Percentiles rank a stretch among this genome's conserved stretches.
Conservation (phyloP, 1,140 invertebrate genomes). For the Dreissena polymorpha region DNA sequence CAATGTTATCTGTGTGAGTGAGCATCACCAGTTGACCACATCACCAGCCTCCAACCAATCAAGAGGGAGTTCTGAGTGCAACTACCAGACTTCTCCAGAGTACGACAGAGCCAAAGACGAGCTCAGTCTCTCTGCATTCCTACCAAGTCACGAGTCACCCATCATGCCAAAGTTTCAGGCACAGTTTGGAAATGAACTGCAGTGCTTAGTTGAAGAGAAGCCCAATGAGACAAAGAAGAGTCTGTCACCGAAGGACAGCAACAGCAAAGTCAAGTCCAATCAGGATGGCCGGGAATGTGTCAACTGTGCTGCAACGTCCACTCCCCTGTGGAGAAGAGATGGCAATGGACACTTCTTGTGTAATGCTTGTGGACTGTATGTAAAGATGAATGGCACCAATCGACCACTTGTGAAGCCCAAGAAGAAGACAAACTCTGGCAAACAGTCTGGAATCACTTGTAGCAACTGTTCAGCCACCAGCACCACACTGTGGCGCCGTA, state of each 20-base stretch:
- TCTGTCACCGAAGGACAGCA: background rate
- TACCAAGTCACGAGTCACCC: background rate
- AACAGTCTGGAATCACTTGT: slow-evolving; percentile 89
- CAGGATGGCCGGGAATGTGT: slow-evolving; percentile 79
- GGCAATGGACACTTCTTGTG: slow-evolving; percentile 80
- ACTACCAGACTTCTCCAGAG: slow-evolving; percentile 16
- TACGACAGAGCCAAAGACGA: slow-evolving; percentile 10
- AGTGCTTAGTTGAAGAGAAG: background rate
- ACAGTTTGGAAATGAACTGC: slow-evolving; percentile 31
- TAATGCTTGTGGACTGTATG: slow-evolving; percentile 92
- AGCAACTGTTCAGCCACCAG: slow-evolving; percentile 96
- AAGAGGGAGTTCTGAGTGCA: slow-evolving; percentile 2
- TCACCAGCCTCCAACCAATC: slow-evolving; percentile 30
- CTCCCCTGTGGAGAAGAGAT: slow-evolving; percentile 80
- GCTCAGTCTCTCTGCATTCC: background rate
- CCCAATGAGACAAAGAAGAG: background rate
- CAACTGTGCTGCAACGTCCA: slow-evolving; percentile 80
- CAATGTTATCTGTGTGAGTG: background rate
- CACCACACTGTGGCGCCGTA: slow-evolving; percentile 97
- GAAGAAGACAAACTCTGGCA: slow-evolving; percentile 16
- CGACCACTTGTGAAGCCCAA: slow-evolving; percentile 51
- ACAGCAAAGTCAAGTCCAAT: background rate
- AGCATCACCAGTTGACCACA: background rate
- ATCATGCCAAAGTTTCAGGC: slow-evolving; percentile 40
- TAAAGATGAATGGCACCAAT: slow-evolving; percentile 99